Conservation (phyloP, 2,113 vertebrate genomes). For the Gadus chalcogrammus region DNA sequence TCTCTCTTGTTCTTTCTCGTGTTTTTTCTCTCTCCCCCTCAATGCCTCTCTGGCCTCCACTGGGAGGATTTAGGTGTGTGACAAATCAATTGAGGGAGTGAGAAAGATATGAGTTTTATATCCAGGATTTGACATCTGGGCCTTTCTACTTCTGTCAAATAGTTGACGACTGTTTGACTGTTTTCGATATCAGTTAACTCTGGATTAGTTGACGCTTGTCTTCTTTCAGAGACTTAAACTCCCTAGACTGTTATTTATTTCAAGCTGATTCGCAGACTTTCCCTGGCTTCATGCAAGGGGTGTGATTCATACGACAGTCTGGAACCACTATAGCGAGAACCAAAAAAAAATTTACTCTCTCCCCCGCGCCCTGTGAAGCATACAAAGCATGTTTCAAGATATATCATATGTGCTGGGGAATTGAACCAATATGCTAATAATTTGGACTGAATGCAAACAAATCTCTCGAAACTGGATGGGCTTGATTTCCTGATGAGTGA, state of each 20-base stretch:
- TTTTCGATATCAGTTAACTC: neutral
- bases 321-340: slow-evolving; percentile 36
- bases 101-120: slow-evolving; percentile 15
- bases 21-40: neutral
- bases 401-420: neutral
- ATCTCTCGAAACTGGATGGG: slow-evolving; percentile 13
- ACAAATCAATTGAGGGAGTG: slow-evolving; percentile 25
- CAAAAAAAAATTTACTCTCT: slow-evolving; percentile 11
- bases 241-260: neutral
- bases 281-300: slow-evolving; percentile 26
- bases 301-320: slow-evolving; percentile 43
- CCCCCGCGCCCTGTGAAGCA: neutral
- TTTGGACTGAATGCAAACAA: neutral
- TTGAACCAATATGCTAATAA: too few species aligned
- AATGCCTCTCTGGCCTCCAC: slow-evolving; percentile 1
- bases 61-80: slow-evolving; percentile 13
- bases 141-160: slow-evolving; percentile 14
- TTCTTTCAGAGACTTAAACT: neutral
- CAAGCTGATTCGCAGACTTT: slow-evolving; percentile 4
- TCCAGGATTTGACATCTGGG: slow-evolving; percentile 3
- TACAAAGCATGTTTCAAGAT: neutral
- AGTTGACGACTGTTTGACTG: slow-evolving; percentile 1
- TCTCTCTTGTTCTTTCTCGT: neutral
- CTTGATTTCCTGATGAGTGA: neutral
- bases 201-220: neutral